Percentiles rank a stretch among this genome's conserved stretches.
Evolutionary conservation across 2,113 vertebrate genomes (phyloP).

Genomic region (Hiodon tergisus): DNA sequence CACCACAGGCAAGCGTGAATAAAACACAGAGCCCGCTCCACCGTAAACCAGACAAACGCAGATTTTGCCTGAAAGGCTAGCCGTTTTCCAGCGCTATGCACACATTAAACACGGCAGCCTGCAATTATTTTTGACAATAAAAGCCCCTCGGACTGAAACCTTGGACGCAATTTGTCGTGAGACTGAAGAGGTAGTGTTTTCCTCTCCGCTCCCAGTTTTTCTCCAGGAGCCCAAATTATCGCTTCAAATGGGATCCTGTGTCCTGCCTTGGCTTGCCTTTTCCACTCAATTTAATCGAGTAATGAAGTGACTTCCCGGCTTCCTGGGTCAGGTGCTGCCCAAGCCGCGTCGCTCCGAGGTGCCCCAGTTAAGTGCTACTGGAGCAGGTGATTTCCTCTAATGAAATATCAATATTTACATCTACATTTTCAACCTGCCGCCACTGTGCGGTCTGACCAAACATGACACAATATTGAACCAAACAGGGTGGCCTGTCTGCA

Average conservation of each 20-base stretch:
- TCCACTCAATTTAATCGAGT: constrained; percentile 77
- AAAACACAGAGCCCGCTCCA: background rate
- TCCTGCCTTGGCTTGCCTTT: constrained; percentile 65
- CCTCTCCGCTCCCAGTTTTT: constrained; percentile 34
- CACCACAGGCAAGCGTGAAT: background rate
- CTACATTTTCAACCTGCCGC: constrained; percentile 68
- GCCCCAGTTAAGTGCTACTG: constrained; percentile 61
- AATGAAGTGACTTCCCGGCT: constrained; percentile 74
- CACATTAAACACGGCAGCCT: constrained; percentile 54
- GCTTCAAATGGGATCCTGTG: constrained; percentile 71
- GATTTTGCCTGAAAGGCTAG: constrained; percentile 42
- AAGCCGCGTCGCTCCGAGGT: constrained; percentile 56
- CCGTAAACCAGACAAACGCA: constrained; percentile 22
- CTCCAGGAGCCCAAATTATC: constrained; percentile 65
- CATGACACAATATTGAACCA: constrained; percentile 71
- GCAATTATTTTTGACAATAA: constrained; percentile 71
- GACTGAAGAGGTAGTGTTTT: constrained; percentile 57
- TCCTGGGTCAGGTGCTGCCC: constrained; percentile 58
- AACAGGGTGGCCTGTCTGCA: constrained; percentile 48
- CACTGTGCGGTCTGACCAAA: constrained; percentile 62
- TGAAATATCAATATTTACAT: constrained; percentile 78
- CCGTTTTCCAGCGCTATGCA: constrained; percentile 52
- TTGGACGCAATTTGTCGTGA: constrained; percentile 53
- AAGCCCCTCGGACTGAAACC: constrained; percentile 67
- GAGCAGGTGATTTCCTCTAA: constrained; percentile 68